Evolutionary conservation across 2,797 vertebrate genomes (phyloP), one percentile per base, ranked within the genome.

Genomic region (Oryzias sinensis): DNA sequence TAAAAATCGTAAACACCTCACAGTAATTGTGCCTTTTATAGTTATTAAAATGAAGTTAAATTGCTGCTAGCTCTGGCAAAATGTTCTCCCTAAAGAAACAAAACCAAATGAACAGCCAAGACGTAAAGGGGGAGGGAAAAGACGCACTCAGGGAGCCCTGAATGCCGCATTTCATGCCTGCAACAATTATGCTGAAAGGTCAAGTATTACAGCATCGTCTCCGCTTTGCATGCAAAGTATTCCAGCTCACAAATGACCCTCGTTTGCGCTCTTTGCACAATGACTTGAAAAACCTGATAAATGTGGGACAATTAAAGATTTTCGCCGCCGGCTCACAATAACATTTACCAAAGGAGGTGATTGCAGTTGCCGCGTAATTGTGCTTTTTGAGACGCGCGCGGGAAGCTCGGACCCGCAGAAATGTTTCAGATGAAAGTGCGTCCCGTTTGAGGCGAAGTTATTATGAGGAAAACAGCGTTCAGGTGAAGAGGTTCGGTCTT

Each of bases 121-220:
- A 93, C 92, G 93, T 94, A 91, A 93, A 96, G 46, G 64, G 16
- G 74, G 61, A 56, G 86, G 87, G 85, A 92, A 93, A 79, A 83
- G 70, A 88, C 91, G 93, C 92, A 96, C 96, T 97, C 94, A 95
- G 89, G 76, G 56, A 85, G 88, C 90, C 79, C 87, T 98, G 94
- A 98, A 99, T 95, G 93, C 94, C 91, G 94, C 94, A 92, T 97
- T 97, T 97, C 93, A 94, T 92, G 93, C 94, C 92, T 95, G 93
- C 94, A 93, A 96, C 96, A 96, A 98, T 98, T 97, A 97, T 94
- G 91, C 94, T 93, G 93, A 96, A 96, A 97, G 97, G 96, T 99
- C 96, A 99, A 99, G 97, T 97, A 97, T 97, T 96, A 96, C 93
- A 93, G 95, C 94, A 94, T 98, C 95, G 96, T 96, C 94, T 94